phyloP scores from a whole-genome alignment of 2,113 vertebrate genomes.

The Channa argus region DNA sequence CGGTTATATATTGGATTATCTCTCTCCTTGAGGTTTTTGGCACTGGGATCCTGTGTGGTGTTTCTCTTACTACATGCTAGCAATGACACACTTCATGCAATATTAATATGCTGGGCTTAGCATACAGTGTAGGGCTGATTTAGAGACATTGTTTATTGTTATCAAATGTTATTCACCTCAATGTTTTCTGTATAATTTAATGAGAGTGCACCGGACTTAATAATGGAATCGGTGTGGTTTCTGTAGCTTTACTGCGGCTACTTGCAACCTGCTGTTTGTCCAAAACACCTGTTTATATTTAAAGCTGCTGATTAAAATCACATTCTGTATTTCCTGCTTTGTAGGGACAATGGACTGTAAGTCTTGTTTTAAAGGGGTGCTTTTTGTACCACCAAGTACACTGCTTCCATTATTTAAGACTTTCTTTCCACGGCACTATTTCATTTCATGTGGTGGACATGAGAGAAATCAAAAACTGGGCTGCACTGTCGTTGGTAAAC shows the following conservation, averaged over 20 bases:
- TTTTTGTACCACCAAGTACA: conserved; percentile 16
- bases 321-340: conserved; percentile 72
- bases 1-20: conserved; percentile 30
- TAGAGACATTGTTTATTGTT: background rate
- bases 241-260: background rate
- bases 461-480: conserved; percentile 47
- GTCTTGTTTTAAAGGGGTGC: too few species aligned
- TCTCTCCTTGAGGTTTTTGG: conserved; percentile 41
- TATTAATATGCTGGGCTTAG: conserved; percentile 38
- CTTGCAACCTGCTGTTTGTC: background rate
- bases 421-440: conserved; percentile 39
- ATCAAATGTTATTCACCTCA: background rate
- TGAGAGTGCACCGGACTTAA: background rate
- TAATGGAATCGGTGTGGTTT: background rate
- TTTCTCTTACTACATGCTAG: conserved; percentile 29
- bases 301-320: conserved; percentile 51
- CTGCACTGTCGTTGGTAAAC: conserved; percentile 52
- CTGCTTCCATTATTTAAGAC: conserved; percentile 18
- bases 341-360: background rate
- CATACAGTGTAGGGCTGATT: conserved; percentile 19
- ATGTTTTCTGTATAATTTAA: background rate
- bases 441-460: conserved; percentile 45
- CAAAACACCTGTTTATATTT: conserved; percentile 14
- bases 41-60: conserved; percentile 27
- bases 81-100: conserved; percentile 20